Evolutionary conservation across 1,140 invertebrate genomes (phyloP).

Genomic region (Drosophila littoralis): DNA sequence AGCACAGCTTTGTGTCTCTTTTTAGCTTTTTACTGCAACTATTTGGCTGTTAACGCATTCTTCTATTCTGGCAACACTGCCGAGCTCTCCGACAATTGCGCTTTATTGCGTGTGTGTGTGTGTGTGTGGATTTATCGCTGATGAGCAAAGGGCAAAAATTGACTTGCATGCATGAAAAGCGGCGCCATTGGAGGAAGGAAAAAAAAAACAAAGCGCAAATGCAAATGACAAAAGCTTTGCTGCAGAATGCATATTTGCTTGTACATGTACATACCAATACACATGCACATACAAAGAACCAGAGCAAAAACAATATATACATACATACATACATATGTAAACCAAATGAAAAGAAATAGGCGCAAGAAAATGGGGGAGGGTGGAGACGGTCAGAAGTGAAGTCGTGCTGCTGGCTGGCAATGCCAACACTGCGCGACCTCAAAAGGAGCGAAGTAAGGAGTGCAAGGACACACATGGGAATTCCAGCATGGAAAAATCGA

Average conservation of each 20-base stretch:
- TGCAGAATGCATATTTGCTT: background rate
- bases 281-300: background rate
- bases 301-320: slow-evolving; percentile 9
- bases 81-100: background rate
- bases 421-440: slow-evolving; percentile 24
- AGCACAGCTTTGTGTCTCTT: too few species aligned
- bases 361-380: slow-evolving; percentile 2
- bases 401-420: slow-evolving; percentile 10
- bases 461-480: slow-evolving; percentile 70
- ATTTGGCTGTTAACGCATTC: background rate
- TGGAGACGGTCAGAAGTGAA: background rate
- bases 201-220: slow-evolving; percentile 2
- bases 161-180: slow-evolving; percentile 5
- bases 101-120: background rate
- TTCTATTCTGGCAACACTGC: background rate
- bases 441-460: slow-evolving; percentile 47
- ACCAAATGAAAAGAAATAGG: slow-evolving; percentile 28
- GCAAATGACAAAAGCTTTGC: slow-evolving; percentile 1
- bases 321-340: background rate
- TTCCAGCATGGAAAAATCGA: slow-evolving; percentile 73
- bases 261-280: background rate
- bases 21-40: too few species aligned
- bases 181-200: slow-evolving; percentile 5
- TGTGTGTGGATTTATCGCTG: slow-evolving; percentile 28
- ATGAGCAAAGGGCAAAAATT: slow-evolving; percentile 42